Evolutionary conservation across 1,140 invertebrate genomes (phyloP), one percentile per base, ranked within the genome.

Genomic region (Drosophila novamexicana): DNA sequence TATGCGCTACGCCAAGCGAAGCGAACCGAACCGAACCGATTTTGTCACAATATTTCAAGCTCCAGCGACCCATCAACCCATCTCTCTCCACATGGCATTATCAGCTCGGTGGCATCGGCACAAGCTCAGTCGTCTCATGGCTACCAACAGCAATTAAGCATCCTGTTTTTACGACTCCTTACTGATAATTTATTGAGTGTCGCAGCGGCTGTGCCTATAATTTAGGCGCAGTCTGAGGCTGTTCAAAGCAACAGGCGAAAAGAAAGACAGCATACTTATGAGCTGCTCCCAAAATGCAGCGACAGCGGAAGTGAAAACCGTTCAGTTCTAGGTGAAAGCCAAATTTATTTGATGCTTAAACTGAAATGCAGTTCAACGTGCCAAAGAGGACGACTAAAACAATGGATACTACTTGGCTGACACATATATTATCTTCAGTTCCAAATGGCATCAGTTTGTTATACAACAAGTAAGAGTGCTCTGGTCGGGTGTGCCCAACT

Each of bases 151-250:
- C 82, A 86, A 86, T 86, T 88, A 86, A 88, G 69, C 49, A 66
- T 50, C 44, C 64, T 66, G 67, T 75, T 71, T 70, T 47, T 50
- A 37, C 36, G 63, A 16, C 44, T 18, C 18, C 18, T 18, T 18
- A 1, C 18, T 52, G 40, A 67, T 88, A 88, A 86, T 86, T 86
- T 86, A 86, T 76, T 69, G 72, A 82, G 79, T 86, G 82, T 83
- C 82, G 82, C 82, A 86, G 68, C 77, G 77, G 81, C 71, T 75
- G 58, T 64, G 50, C 57, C 63, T 62, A 82, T 83, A 65, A 82
- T 61, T 82, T 58, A 71, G 34, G n/a, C 22, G 34, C 8, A 45
- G 44, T 7, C 22, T 45, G 22, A 3, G 22, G 22, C 22, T 10
- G 29, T 32, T 16, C 52, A n/a, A 22, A 66, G 75, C 78, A 81